Evolutionary conservation across 2,797 vertebrate species (phyloP).

Genomic region (Ceyx erithaca): DNA sequence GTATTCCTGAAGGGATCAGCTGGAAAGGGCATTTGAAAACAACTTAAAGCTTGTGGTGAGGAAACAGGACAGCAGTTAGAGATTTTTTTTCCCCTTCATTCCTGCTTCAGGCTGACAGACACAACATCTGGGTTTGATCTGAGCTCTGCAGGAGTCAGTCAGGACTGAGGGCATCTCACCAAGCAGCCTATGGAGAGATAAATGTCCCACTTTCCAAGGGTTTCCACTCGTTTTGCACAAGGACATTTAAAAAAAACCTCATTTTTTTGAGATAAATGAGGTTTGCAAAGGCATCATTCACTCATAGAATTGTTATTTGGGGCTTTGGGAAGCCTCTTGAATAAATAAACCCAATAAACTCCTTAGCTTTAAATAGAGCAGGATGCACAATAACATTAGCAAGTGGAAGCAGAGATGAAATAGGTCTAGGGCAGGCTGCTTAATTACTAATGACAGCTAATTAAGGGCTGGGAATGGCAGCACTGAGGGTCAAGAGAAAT

Average conservation of each 20-base stretch:
- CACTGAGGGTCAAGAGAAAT: not conserved
- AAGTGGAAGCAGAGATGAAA: not conserved
- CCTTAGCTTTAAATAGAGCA: conserved; percentile 14
- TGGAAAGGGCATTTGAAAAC: not conserved
- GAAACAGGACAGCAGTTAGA: not conserved
- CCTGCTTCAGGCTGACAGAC: not conserved
- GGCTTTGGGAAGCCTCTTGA: conserved; percentile 49
- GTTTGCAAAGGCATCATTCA: conserved; percentile 15
- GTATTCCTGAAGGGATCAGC: not conserved
- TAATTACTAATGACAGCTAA: conserved; percentile 52
- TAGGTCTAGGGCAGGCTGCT: conserved; percentile 17
- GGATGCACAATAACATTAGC: not conserved
- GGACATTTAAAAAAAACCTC: conserved; percentile 13
- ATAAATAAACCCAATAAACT: not conserved
- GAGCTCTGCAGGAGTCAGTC: not conserved
- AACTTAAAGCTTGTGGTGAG: fast-evolving
- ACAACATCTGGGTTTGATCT: not conserved
- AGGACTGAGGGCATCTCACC: not conserved
- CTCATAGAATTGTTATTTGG: not conserved
- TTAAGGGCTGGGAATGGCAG: conserved; percentile 51
- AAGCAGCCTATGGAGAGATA: not conserved
- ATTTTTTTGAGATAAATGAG: not conserved
- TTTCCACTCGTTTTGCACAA: not conserved
- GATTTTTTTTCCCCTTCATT: not conserved
- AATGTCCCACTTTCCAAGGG: not conserved